A percentile compares a stretch with the other conserved stretches of the same genome.
phyloP scores from a whole-genome alignment of 2,888 invertebrate genomes.

The Gnatocerus cornutus region DNA sequence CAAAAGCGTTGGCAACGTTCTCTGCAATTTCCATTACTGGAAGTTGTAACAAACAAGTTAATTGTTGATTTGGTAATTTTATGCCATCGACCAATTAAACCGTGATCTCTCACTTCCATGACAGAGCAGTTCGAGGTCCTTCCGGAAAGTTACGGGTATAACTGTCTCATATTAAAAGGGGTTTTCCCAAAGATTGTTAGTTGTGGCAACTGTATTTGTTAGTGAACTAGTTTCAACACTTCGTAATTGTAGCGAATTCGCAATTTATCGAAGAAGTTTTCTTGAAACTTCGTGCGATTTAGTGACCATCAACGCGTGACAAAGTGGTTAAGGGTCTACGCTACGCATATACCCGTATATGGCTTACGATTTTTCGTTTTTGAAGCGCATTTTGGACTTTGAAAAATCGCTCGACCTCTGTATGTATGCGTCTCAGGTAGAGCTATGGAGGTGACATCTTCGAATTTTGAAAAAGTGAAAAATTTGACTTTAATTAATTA shows the following conservation, averaged over 20 bases:
- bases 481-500: too few relatives aligned
- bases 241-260: slow-evolving; percentile 18
- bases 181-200: slow-evolving; percentile 4
- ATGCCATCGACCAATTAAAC: neutral
- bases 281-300: slow-evolving; percentile 23
- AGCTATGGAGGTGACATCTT: too few relatives aligned
- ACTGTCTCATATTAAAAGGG: neutral
- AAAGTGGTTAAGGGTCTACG: slow-evolving; percentile 24
- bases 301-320: slow-evolving; percentile 28
- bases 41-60: neutral
- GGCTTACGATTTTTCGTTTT: too few relatives aligned
- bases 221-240: slow-evolving; percentile 34
- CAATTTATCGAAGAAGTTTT: slow-evolving; percentile 23
- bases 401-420: too few relatives aligned
- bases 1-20: neutral
- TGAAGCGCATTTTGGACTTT: too few relatives aligned
- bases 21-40: neutral
- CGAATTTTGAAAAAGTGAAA: too few relatives aligned
- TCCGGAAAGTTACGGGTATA: too few relatives aligned
- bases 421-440: too few relatives aligned
- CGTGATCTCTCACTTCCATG: neutral
- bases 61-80: neutral
- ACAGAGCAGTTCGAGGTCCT: too few relatives aligned
- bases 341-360: too few relatives aligned
- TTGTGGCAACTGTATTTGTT: slow-evolving; percentile 34